Base-by-base conservation (phyloP, 2,113 vertebrate species). In the Hippocampus comes region DNA sequence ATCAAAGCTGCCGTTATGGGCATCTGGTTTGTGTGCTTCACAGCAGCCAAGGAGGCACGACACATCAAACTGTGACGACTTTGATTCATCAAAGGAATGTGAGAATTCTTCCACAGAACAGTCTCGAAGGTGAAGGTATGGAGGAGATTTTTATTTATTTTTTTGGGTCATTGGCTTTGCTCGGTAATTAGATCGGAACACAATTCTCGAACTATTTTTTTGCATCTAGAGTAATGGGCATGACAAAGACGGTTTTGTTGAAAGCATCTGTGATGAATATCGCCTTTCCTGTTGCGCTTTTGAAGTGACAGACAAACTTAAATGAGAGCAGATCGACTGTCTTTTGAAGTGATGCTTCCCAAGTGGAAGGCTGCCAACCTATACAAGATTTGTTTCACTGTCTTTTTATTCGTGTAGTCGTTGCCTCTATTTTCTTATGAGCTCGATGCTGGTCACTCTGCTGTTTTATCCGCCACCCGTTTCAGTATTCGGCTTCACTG, bases 71-170 rank as follows among this genome's bases (percentile, higher is more conserved):
- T n/a, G 10, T 55, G 49, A 53, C 63, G 43, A 42, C 69, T 70
- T 49, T 56, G 9, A 25, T 67, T 38, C 67, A 81, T 84, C 75
- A 86, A 81, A 84, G 73, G 42, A 42, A 20, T 51, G 56, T 11
- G 15, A 63, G 60, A 56, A 63, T 74, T 17, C 64, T 70, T 41
- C 9, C 7, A 9, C 15, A 18, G 34, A 56, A 18, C 25, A 5
- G 56, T 71, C 23, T 25, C 43, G 49, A 14, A 12, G 27, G 61
- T 63, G 68, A 77, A 66, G 67, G 65, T 65, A 55, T 2, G 0
- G 63, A 18, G 18, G 25, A 63, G 59, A 73, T 43, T 43, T 43
- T 43, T 1, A 11, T 43, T 43, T 43, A 43, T 43, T 43, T 10
- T 43, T 43, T 42, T 1, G 7, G 10, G 14, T 46, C 66, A 53